Conservation (phyloP, 2,888 invertebrate species). For the Herminia tarsipennalis region DNA sequence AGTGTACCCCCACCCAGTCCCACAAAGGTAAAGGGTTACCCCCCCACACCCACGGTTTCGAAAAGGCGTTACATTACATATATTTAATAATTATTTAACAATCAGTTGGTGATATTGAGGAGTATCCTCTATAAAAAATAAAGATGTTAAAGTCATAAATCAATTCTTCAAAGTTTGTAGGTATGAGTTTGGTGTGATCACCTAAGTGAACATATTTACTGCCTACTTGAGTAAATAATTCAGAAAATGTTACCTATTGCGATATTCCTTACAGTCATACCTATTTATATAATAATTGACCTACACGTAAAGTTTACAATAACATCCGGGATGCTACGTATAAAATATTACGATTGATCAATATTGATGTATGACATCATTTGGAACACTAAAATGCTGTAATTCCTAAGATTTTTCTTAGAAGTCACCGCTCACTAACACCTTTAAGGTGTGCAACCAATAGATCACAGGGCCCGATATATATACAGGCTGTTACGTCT, state of each 20-base stretch:
- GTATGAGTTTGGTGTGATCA: too few species aligned
- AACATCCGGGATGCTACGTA: conserved; percentile 27
- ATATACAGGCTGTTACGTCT: conserved; percentile 40
- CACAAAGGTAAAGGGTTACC: too few species aligned
- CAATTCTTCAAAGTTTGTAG: too few species aligned
- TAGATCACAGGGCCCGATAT: conserved; percentile 39
- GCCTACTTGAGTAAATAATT: conserved; percentile 9
- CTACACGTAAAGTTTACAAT: conserved; percentile 18
- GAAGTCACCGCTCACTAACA: conserved; percentile 49
- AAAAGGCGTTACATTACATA: too few species aligned
- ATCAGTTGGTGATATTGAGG: too few species aligned
- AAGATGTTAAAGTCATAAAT: too few species aligned
- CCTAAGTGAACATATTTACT: too few species aligned
- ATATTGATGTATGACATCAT: conserved; percentile 43
- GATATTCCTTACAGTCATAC: conserved; percentile 18
- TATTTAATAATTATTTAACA: too few species aligned
- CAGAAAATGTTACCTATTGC: conserved; percentile 13
- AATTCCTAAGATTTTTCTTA: conserved; percentile 54
- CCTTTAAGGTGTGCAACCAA: conserved; percentile 34
- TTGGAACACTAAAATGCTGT: conserved; percentile 39
- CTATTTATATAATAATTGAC: conserved; percentile 34
- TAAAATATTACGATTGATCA: conserved; percentile 36
- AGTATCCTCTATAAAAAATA: too few species aligned
- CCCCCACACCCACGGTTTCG: too few species aligned
- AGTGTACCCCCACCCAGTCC: too few species aligned